Percentiles rank a stretch among this genome's conserved stretches.
Evolutionary conservation across 2,113 vertebrate species (phyloP).

Genomic region (Ellobius talpinus): DNA sequence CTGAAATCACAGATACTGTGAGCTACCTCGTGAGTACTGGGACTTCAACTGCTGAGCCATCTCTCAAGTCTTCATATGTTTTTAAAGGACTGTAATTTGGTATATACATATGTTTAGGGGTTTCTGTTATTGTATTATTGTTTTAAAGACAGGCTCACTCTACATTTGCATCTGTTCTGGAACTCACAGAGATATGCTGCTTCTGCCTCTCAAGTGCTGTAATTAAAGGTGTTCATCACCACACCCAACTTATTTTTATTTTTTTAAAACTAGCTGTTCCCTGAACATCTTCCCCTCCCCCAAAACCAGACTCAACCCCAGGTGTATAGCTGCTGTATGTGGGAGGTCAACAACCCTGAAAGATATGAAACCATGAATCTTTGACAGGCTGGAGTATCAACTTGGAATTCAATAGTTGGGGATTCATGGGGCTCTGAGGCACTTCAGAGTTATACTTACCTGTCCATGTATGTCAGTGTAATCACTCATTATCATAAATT

Average conservation of each 20-base stretch:
- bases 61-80: background rate
- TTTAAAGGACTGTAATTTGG: slow-evolving; percentile 25
- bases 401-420: background rate
- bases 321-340: background rate
- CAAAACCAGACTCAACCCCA: background rate
- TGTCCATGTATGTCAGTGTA: background rate
- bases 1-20: background rate
- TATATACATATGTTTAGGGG: background rate
- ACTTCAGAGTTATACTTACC: background rate
- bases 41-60: background rate
- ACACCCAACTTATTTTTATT: background rate
- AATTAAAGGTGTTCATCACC: background rate
- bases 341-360: background rate
- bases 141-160: background rate
- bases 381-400: background rate
- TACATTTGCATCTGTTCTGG: background rate
- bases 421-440: background rate
- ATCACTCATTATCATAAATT: background rate
- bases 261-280: slow-evolving; percentile 5
- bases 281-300: too few relatives aligned
- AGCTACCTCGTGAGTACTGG: background rate
- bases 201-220: background rate
- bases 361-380: background rate
- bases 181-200: background rate
- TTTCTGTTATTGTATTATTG: background rate